Base-by-base conservation (phyloP, 2,888 invertebrate species). In the Agonopterix heracliana region DNA sequence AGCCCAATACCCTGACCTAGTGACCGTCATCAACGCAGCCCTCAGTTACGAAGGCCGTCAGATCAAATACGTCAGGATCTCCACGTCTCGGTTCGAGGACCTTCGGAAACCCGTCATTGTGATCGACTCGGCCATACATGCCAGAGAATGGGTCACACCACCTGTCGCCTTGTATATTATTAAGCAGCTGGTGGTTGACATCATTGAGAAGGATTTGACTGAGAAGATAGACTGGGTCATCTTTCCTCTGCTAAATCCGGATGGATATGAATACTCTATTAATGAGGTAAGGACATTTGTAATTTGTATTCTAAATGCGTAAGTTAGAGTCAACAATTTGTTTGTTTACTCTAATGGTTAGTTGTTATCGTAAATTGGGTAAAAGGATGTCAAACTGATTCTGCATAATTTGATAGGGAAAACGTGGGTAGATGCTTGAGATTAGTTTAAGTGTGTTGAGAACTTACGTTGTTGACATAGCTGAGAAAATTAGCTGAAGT, bases 141-240 rank as follows among this genome's bases (percentile, higher is more conserved):
- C 92, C 7, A 89, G 94, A 46, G 94, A 94, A 74, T 94, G 94
- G 94, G 91, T 93, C 49, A 91, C 94, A 0, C 89, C 93, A 1
- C 90, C 92, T 5, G 91, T 92, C 0, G 93, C 92, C 3, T 70
- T 93, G 1, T 93, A 92, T 68, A 84, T 93, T 56, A 92, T 94
- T 53, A 81, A 91, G 55, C 91, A 93, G 72, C 72, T 94, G 44
- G 89, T 92, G 0, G 90, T 89, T 41, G 90, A 92, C 59, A 67
- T 84, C 17, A 76, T 65, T 2, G 90, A 90, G 59, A 66, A 64
- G 0, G 60, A 74, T 13, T 66, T 94, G 9, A 80, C 91, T 11
- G 79, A 91, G 8, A 70, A 80, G 17, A 85, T 93, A 45, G 93
- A 94, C 67, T 94, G 93, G 92, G 81, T 90, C 60, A 90, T 93